phyloP scores from a whole-genome alignment of 37 sponge, comb jelly and placozoan species.

The Spongilla lacustris region DNA sequence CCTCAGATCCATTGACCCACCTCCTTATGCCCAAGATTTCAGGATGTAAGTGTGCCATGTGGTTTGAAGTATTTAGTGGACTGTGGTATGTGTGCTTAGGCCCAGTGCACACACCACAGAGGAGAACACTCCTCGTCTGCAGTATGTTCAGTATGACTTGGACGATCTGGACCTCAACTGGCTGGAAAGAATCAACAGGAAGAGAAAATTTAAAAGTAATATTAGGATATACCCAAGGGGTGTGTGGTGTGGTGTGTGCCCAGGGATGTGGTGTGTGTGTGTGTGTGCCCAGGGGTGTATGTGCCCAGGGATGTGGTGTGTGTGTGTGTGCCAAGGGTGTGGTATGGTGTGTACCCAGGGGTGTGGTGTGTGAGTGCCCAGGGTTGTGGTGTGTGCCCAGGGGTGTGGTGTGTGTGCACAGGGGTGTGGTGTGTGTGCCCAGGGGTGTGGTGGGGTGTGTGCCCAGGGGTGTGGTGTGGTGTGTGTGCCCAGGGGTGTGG shows the following conservation, averaged over 20 bases:
- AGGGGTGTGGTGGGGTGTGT: no score
- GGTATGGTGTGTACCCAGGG: no score
- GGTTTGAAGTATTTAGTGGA: not conserved
- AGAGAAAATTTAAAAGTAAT: slow-evolving; percentile 68
- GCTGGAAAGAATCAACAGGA: slow-evolving; percentile 73
- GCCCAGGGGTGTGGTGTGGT: no score
- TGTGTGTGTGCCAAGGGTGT: no score
- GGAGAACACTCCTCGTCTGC: not conserved
- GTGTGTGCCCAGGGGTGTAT: not conserved
- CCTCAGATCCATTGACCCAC: not conserved
- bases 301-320: not conserved
- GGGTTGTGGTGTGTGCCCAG: no score
- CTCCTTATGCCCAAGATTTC: not conserved
- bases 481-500: not conserved
- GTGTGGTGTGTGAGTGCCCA: no score
- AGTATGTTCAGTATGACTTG: slow-evolving; percentile 68
- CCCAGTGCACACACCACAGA: slow-evolving; percentile 23
- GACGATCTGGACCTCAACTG: slow-evolving; percentile 88
- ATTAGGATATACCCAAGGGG: not conserved
- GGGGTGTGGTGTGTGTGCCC: no score
- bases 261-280: not conserved
- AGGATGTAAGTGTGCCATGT: not conserved
- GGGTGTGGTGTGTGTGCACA: no score
- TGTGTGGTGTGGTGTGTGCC: not conserved
- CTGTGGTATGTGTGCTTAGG: not conserved